These are phyloP conservation scores for Pandion haliaetus DNA, from an alignment of 2,113 vertebrate species.

Conservation along the genomic window DNA sequence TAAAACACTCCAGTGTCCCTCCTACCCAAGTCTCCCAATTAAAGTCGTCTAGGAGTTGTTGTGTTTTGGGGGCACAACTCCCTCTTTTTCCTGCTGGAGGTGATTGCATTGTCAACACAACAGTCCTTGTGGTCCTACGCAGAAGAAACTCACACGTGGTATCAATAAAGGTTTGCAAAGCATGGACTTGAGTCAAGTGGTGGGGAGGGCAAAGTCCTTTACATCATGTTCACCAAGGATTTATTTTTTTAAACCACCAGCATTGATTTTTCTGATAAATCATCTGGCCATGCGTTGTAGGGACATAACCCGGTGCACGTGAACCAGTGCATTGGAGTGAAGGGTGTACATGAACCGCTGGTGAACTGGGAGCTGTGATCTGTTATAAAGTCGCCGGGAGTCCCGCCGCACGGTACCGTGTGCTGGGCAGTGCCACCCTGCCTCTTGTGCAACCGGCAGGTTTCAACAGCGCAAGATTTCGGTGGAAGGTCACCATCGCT, in stretches of 20 bases:
- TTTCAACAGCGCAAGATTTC: neutral
- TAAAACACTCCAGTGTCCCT: neutral
- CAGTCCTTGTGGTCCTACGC: fast-evolving
- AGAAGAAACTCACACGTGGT: fast-evolving
- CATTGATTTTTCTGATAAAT: neutral
- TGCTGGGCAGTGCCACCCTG: fast-evolving
- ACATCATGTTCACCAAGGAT: neutral
- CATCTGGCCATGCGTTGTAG: fast-evolving
- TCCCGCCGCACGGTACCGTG: fast-evolving
- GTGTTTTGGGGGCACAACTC: neutral
- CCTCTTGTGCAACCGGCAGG: neutral
- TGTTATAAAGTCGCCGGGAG: neutral
- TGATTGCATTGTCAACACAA: neutral
- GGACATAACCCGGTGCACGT: fast-evolving
- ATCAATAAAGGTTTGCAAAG: neutral
- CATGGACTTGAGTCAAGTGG: fast-evolving
- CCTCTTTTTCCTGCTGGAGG: neutral
- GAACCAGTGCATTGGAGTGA: neutral
- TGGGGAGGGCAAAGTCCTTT: neutral
- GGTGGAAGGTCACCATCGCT: neutral
- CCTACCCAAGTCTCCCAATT: neutral
- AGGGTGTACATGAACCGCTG: fast-evolving
- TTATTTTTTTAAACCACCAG: neutral
- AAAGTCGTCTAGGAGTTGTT: neutral
- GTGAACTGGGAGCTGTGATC: neutral